Base-by-base conservation (phyloP, 2,888 invertebrate genomes). In the Phanerotoma sp. region DNA sequence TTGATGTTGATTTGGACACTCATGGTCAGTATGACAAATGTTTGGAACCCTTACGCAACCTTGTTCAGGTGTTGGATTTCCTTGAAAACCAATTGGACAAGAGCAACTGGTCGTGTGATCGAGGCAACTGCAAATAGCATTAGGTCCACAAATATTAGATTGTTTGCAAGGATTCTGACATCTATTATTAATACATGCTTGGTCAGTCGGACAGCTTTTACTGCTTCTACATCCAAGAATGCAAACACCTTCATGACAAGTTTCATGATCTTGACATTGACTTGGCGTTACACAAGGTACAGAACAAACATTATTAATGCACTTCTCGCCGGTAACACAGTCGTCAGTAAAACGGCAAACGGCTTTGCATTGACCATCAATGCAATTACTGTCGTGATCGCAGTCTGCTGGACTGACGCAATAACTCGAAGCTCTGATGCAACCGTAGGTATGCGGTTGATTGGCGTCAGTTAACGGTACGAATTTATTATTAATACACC, bases 41-140 rank as follows among this genome's bases (percentile, higher is more conserved):
- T 83, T 81, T n/a, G 92, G 87, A 51, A 89, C 86, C 63, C 95
- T 81, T 5, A 93, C 88, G 71, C 95, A 95, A 5, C 93, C 93
- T 77, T 93, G 91, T 72, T 93, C 88, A 1, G 94, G 87, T 13
- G 87, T 88, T 13, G 93, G 93, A 70, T 90, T 91, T 2, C 91
- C 92, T 75, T 89, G 87, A 72, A 95, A 95, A 28, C 92, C 92
- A 47, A 84, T 80, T 0, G 93, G 93, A 68, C 95, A 93, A 58
- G 84, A 84, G 72, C 95, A 95, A 48, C 83, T 82, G 1, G 88
- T 88, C 41, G 83, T 82, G 69, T 93, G 93, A 70, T 89, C 84
- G 25, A 84, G 78, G 72, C 87, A 86, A 46, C 84, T 84, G 73
- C 93, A 94, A 21, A 89, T 80, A 0, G 93, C 89, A 74, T 94